Percentiles rank a stretch among this genome's conserved stretches.
phyloP scores from a whole-genome alignment of 2,113 vertebrate species.

The Halichoeres trimaculatus region DNA sequence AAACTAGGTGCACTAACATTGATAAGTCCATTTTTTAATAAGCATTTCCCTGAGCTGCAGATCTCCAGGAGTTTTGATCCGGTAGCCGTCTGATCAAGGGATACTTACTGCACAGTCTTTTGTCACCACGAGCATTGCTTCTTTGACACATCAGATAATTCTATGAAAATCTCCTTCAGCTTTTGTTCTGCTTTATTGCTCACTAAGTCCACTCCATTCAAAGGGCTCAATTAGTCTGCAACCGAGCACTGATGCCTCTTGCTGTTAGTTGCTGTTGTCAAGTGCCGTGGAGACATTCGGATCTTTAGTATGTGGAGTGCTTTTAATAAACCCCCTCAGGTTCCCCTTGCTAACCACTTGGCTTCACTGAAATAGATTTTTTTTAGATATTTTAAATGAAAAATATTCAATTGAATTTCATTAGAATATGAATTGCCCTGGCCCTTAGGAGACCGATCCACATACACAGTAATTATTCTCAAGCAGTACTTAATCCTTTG shows the following conservation, averaged over 20 bases:
- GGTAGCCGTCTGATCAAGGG: not conserved
- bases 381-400: conserved; percentile 64
- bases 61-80: not conserved
- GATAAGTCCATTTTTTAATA: not conserved
- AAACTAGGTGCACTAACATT: not conserved
- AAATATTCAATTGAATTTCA: conserved; percentile 62
- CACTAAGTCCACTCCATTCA: conserved; percentile 21
- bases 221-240: conserved; percentile 43
- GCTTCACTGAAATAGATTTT: conserved; percentile 45
- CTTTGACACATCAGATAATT: conserved; percentile 10
- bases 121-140: not conserved
- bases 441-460: conserved; percentile 43
- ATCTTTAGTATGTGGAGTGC: conserved; percentile 46
- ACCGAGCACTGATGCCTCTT: conserved; percentile 2
- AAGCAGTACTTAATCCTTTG: conserved; percentile 50
- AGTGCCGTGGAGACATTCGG: conserved; percentile 38
- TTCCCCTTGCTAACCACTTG: conserved; percentile 39
- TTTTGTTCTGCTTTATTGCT: conserved; percentile 30
- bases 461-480: conserved; percentile 64
- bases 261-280: conserved; percentile 15
- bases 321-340: conserved; percentile 61
- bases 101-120: no score
- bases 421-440: conserved; percentile 45
- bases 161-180: conserved; percentile 8
- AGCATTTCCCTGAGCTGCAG: no score